These are phyloP conservation scores for Lepidocyrtinus sp. DNA, from an alignment of 2,888 invertebrate genomes.

Conservation along the genomic window DNA sequence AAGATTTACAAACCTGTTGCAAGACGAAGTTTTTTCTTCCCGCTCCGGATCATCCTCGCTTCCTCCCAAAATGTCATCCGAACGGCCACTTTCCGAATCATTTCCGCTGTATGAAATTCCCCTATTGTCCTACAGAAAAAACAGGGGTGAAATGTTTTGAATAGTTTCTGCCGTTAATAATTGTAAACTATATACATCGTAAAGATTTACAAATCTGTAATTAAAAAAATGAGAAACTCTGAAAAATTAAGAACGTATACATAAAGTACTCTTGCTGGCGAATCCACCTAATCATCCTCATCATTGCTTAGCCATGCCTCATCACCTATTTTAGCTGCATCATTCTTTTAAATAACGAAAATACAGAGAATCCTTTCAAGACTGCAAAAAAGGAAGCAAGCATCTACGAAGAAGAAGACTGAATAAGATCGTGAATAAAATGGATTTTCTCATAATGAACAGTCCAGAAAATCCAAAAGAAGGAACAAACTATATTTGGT, in stretches of 20 bases:
- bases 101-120: constrained; percentile 21
- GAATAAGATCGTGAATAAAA: not conserved
- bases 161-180: too few species aligned
- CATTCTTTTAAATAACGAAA: constrained; percentile 23
- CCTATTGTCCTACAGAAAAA: constrained; percentile 24
- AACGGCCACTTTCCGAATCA: constrained; percentile 42
- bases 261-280: not conserved
- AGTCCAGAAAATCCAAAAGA: not conserved
- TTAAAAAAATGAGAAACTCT: too few species aligned
- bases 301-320: constrained; percentile 11
- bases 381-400: constrained; percentile 9
- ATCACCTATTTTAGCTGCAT: constrained; percentile 17
- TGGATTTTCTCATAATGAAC: constrained; percentile 10
- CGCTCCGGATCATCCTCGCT: constrained; percentile 54
- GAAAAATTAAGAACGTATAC: not conserved
- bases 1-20: constrained; percentile 14
- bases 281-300: not conserved
- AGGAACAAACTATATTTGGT: constrained; percentile 3
- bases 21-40: constrained; percentile 42
- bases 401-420: not conserved
- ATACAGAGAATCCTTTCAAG: not conserved
- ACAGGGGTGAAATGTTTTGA: not conserved
- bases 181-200: too few species aligned
- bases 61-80: constrained; percentile 37
- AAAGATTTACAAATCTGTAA: too few species aligned